Evolutionary conservation across 2,797 vertebrate species (phyloP).

Genomic region (Sebastes miniatus): DNA sequence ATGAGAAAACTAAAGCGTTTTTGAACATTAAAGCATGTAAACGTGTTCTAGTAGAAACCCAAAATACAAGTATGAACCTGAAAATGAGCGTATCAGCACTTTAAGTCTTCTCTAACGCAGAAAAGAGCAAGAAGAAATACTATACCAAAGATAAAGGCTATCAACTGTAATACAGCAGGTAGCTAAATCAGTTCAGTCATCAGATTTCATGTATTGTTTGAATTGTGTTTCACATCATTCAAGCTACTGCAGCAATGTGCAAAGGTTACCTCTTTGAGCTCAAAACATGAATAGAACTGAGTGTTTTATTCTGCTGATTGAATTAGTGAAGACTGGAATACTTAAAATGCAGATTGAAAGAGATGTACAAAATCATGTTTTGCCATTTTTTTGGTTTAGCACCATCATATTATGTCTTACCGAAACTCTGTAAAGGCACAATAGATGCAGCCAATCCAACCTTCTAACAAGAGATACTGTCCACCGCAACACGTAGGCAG

Average conservation of each 20-base stretch:
- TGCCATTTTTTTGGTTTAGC: neutral
- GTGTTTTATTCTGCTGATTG: neutral
- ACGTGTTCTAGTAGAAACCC: too few species aligned
- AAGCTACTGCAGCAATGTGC: neutral
- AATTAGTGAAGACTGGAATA: conserved; percentile 2
- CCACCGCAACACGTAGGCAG: conserved; percentile 25
- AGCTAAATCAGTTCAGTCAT: neutral
- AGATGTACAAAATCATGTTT: neutral
- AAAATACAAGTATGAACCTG: too few species aligned
- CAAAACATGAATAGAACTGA: neutral
- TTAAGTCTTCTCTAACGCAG: neutral
- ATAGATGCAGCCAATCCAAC: neutral
- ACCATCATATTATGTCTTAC: neutral
- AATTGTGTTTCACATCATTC: conserved; percentile 9
- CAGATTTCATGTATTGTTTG: neutral
- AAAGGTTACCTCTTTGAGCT: conserved; percentile 6
- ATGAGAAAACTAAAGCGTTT: too few species aligned
- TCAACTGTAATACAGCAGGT: neutral
- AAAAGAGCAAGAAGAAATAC: neutral
- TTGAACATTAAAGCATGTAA: too few species aligned
- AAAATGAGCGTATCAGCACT: too few species aligned
- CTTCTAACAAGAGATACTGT: neutral
- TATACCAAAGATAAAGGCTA: neutral
- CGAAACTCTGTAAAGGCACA: neutral
- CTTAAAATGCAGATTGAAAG: neutral